Evolutionary conservation across 2,888 invertebrate species (phyloP), one percentile per base, ranked within the genome.

Genomic region (Petrolisthes cinctipes): DNA sequence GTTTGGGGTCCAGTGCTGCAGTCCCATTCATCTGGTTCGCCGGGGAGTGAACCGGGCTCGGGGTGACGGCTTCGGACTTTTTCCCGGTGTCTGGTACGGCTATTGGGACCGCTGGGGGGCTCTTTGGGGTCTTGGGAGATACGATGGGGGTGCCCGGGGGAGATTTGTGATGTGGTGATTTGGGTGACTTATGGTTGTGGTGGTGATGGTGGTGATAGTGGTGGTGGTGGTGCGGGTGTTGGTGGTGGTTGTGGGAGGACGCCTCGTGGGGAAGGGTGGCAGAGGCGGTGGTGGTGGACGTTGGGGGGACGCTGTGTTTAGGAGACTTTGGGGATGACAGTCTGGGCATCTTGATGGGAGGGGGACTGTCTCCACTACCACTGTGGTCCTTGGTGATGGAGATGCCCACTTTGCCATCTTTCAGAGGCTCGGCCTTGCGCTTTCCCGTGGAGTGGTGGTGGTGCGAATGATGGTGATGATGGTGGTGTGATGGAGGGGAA

Each of bases 331-430:
- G 75, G 83, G 83, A 82, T 57, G 76, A 66, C 53, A 85, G 86
- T 37, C 89, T 54, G 68, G 87, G 78, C 20, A 82, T n/a, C 68
- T 88, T 88, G 51, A 57, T 37, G n/a, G 89, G 89, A 6, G 88
- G 84, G 17, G 86, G 86, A 37, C 76, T 76, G 17, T 7, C 66
- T 9, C 66, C 80, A 23, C 85, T 85, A 14, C 66, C 79, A 7
- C 54, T 66, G 54, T 61, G 76, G 82, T 87, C 87, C 68, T 90
- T 90, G 4, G 68, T 80, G 53, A 88, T 90, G 37, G 89, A 68
- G 4, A 88, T 79, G 11, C 90, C 90, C 9, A 89, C 73, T 71
- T 90, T 90, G 53, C 89, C 89, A 23, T 90, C 90, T n/a, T 83
- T 78, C 9, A 89, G 84, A 6, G 89, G 89, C 82, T 89, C 90